These are phyloP conservation scores for Conomelus anceps DNA, from an alignment of 2,888 invertebrate species.

Conservation along the genomic window DNA sequence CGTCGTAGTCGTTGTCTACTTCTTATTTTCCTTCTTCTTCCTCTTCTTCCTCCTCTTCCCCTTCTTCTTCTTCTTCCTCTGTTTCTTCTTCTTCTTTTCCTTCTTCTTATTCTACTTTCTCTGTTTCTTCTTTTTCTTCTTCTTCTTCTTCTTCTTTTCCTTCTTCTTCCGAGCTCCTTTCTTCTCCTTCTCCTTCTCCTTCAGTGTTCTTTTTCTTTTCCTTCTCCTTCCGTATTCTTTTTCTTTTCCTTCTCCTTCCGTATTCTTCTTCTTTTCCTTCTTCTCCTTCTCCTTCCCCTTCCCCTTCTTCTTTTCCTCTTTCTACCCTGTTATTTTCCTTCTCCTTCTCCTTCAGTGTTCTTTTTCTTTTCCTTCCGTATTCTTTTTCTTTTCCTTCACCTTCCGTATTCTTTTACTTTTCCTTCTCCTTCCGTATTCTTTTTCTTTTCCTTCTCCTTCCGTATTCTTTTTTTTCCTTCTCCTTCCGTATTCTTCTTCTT, in stretches of 20 bases:
- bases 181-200: not conserved
- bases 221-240: not conserved
- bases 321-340: not conserved
- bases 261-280: not conserved
- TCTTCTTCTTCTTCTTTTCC: not conserved
- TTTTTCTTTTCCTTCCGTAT: not conserved
- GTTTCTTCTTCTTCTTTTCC: not conserved
- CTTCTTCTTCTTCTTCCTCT: not conserved
- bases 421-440: not conserved
- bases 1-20: not conserved
- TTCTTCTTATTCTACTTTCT: not conserved
- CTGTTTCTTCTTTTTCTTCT: not conserved
- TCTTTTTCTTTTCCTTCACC: not conserved
- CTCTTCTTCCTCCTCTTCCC: not conserved
- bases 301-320: not conserved
- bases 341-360: not conserved
- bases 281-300: not conserved
- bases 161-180: not conserved
- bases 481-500: too few species aligned
- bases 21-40: not conserved
- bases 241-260: not conserved
- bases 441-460: too few species aligned
- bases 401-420: not conserved
- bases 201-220: not conserved
- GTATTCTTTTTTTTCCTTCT: too few species aligned